Percentiles rank a stretch among this genome's conserved stretches.
Conservation (phyloP, 2,797 vertebrate genomes). For the Ptychadena robeensis region DNA sequence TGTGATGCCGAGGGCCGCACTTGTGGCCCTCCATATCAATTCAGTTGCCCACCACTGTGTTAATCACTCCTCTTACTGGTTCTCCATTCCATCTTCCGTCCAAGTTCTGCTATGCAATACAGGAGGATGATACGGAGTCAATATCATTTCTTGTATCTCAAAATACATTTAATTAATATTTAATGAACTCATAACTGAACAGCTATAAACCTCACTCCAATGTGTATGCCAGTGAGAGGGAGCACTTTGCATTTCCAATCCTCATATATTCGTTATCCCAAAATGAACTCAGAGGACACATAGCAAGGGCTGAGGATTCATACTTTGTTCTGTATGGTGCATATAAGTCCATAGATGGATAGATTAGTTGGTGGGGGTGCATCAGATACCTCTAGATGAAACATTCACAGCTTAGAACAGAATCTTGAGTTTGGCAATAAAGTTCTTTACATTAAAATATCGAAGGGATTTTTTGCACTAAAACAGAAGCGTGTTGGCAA, state of each 20-base stretch:
- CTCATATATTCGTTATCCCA: background rate
- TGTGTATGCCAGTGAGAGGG: background rate
- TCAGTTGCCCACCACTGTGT: too few relatives aligned
- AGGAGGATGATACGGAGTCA: background rate
- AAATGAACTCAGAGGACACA: background rate
- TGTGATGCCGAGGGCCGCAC: too few relatives aligned
- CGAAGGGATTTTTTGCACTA: too few relatives aligned
- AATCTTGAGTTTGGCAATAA: background rate
- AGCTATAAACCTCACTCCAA: background rate
- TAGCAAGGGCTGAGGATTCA: background rate
- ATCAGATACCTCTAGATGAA: background rate
- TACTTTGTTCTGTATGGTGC: background rate
- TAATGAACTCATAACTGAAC: background rate
- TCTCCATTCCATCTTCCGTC: too few relatives aligned
- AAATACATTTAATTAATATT: background rate
- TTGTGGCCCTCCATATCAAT: too few relatives aligned
- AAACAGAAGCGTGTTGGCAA: too few relatives aligned
- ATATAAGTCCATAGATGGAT: background rate
- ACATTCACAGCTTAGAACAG: background rate
- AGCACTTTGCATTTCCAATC: background rate
- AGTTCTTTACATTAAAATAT: too few relatives aligned
- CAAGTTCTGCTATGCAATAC: conserved; percentile 3
- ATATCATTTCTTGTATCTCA: background rate
- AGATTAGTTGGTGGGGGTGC: background rate
- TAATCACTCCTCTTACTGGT: background rate